These are phyloP conservation scores for Agrypnia vestita DNA, from an alignment of 1,140 invertebrate species.

Conservation along the genomic window DNA sequence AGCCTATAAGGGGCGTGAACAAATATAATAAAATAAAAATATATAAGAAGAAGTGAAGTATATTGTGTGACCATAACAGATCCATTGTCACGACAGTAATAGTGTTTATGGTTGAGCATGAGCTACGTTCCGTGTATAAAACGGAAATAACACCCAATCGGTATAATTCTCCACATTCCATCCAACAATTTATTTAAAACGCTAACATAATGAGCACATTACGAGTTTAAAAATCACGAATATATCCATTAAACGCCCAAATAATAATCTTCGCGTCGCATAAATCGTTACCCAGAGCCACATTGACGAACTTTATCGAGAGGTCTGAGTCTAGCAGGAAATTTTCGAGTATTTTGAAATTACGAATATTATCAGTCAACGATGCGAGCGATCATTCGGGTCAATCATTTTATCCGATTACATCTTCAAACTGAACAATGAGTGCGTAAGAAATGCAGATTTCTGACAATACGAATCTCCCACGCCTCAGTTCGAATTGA, in stretches of 20 bases:
- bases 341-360: background rate
- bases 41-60: too few relatives aligned
- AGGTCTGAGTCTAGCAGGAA: background rate
- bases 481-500: constrained; percentile 5
- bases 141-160: constrained; percentile 12
- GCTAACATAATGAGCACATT: constrained; percentile 17
- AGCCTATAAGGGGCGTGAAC: too few relatives aligned
- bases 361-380: constrained; percentile 21
- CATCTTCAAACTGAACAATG: constrained; percentile 12
- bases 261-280: background rate
- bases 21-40: too few relatives aligned
- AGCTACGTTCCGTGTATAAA: constrained; percentile 1
- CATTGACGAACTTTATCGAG: background rate
- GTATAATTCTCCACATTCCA: constrained; percentile 10
- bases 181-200: constrained; percentile 16
- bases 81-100: constrained; percentile 11
- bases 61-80: background rate
- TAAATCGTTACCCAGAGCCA: background rate
- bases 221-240: constrained; percentile 14
- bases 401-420: constrained; percentile 25
- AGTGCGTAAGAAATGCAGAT: constrained; percentile 23
- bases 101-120: background rate
- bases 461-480: constrained; percentile 9
- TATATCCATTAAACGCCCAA: constrained; percentile 12
- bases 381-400: background rate